Evolutionary conservation across 2,113 vertebrate species (phyloP).

Genomic region (Mellivora capensis): DNA sequence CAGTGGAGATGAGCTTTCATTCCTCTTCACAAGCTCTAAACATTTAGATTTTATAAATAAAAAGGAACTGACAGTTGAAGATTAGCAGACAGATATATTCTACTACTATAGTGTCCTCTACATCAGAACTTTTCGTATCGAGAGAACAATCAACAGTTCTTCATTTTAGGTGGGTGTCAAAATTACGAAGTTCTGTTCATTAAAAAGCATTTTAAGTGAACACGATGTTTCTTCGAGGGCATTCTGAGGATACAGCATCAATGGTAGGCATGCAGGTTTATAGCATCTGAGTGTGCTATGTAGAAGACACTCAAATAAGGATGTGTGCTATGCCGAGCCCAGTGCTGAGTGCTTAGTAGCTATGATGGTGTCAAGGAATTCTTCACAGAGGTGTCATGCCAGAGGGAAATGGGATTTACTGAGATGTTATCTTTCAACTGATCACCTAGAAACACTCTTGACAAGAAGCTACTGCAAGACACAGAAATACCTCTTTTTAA

Average conservation of each 20-base stretch:
- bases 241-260: neutral
- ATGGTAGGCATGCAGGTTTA: neutral
- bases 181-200: neutral
- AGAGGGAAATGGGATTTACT: neutral
- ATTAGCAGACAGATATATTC: neutral
- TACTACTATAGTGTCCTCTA: neutral
- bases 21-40: neutral
- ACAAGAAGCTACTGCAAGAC: neutral
- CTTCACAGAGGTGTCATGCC: neutral
- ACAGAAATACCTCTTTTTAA: neutral
- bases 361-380: neutral
- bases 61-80: neutral
- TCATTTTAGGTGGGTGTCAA: neutral
- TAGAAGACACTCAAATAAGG: neutral
- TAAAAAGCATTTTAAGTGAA: neutral
- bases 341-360: neutral
- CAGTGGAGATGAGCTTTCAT: neutral
- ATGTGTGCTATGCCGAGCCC: neutral
- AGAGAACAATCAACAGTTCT: neutral
- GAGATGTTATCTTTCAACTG: neutral
- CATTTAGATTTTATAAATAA: neutral
- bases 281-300: neutral
- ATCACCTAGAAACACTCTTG: neutral
- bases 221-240: neutral
- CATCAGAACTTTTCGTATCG: neutral